Conservation (phyloP, 2,113 vertebrate genomes). For the Crotalus helleri region DNA sequence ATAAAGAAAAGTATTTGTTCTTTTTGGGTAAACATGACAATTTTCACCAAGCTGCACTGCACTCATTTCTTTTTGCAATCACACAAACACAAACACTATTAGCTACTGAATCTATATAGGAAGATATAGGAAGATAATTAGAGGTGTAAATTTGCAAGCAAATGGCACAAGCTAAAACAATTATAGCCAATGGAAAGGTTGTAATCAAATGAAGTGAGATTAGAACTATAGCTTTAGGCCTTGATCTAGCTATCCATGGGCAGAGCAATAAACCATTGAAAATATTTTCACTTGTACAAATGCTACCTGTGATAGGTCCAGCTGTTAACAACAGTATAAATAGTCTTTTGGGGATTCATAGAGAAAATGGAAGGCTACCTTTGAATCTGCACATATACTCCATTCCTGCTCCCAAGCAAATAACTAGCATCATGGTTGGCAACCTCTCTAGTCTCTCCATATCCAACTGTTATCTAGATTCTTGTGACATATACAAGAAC, state of each 20-base stretch:
- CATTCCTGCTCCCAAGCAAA: not conserved
- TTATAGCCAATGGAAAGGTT: not conserved
- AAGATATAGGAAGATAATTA: not conserved
- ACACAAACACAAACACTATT: not conserved
- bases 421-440: not conserved
- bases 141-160: not conserved
- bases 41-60: not conserved
- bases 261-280: not conserved
- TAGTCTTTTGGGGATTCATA: not conserved
- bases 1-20: not conserved
- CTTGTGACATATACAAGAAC: not conserved
- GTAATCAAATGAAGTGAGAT: not conserved
- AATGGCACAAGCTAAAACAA: not conserved
- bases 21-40: not conserved
- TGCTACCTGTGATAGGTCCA: not conserved
- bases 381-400: not conserved
- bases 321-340: not conserved
- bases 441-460: not conserved
- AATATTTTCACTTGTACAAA: not conserved
- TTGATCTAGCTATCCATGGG: not conserved
- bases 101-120: not conserved
- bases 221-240: not conserved
- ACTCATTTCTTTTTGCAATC: conserved; percentile 6
- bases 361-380: not conserved
- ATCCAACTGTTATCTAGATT: not conserved